A percentile compares a stretch with the other conserved stretches of the same genome.
phyloP scores from a whole-genome alignment of 1,140 invertebrate genomes.

The Thereuonema tuberculata region DNA sequence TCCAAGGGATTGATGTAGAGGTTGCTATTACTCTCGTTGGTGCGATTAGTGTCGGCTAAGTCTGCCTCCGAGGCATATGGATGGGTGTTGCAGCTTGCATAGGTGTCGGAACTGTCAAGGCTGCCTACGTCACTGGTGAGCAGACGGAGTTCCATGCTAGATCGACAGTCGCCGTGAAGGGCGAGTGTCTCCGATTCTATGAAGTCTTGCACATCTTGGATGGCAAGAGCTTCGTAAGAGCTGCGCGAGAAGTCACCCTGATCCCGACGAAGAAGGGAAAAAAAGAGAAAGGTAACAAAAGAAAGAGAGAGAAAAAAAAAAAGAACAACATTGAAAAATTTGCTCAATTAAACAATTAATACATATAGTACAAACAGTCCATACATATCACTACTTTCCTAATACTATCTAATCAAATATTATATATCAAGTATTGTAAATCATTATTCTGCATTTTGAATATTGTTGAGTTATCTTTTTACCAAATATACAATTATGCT shows the following conservation, averaged over 20 bases:
- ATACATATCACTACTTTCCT: too few species aligned
- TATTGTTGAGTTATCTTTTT: too few species aligned
- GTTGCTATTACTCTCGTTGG: slow-evolving; percentile 47
- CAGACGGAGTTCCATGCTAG: slow-evolving; percentile 11
- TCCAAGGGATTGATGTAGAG: slow-evolving; percentile 84
- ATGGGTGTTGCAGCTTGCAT: slow-evolving; percentile 88
- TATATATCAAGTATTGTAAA: too few species aligned
- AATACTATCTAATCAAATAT: too few species aligned
- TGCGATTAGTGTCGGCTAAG: slow-evolving; percentile 15
- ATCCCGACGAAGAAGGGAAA: slow-evolving; percentile 21
- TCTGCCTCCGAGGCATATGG: slow-evolving; percentile 60
- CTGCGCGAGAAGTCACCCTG: slow-evolving; percentile 17
- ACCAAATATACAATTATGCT: too few species aligned
- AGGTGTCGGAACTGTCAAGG: slow-evolving; percentile 77
- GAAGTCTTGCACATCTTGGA: slow-evolving; percentile 23
- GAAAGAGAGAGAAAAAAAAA: too few species aligned
- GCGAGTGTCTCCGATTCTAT: slow-evolving; percentile 72
- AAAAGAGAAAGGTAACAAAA: too few species aligned
- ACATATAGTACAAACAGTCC: too few species aligned
- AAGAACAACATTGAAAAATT: too few species aligned
- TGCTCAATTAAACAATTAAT: too few species aligned
- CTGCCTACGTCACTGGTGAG: slow-evolving; percentile 47
- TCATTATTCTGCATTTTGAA: too few species aligned
- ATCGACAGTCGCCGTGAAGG: slow-evolving; percentile 47
- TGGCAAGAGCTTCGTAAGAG: background rate